phyloP scores from a whole-genome alignment of 2,888 invertebrate species.

The Geophilus truncorum region DNA sequence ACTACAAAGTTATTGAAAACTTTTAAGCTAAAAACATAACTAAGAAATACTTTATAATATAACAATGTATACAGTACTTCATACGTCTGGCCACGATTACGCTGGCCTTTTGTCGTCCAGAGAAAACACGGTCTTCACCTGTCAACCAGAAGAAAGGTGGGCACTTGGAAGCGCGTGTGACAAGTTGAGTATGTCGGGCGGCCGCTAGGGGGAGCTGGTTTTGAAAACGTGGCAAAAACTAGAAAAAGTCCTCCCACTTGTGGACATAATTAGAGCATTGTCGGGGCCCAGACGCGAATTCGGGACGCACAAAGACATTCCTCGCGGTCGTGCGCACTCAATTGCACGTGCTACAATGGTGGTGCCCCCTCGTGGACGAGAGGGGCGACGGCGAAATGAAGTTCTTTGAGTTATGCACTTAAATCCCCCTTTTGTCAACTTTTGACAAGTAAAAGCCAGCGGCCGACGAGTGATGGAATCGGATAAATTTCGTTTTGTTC shows the following conservation, averaged over 20 bases:
- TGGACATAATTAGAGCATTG: conserved; percentile 4
- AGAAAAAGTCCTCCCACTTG: background rate
- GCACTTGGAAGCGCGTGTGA: background rate
- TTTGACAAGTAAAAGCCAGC: background rate
- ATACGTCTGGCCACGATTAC: conserved; percentile 4
- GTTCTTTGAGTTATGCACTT: conserved; percentile 10
- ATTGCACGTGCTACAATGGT: background rate
- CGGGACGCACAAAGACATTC: background rate
- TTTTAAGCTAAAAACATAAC: too few relatives aligned
- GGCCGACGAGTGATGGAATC: background rate
- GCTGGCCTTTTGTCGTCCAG: background rate
- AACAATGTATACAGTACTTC: too few relatives aligned
- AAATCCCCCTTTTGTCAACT: conserved; percentile 4
- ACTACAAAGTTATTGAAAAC: too few relatives aligned
- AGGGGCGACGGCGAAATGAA: background rate
- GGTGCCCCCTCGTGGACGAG: background rate
- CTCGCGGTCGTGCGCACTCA: conserved; percentile 10
- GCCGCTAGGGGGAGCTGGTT: background rate
- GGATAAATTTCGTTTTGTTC: background rate
- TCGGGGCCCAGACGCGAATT: background rate
- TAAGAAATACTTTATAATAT: too few relatives aligned
- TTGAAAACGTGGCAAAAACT: background rate
- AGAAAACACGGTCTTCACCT: background rate
- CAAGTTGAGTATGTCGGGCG: background rate
- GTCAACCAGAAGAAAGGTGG: background rate